A percentile compares a stretch with the other conserved stretches of the same genome.
Evolutionary conservation across 2,797 vertebrate genomes (phyloP).

Genomic region (Etheostoma perlongum): DNA sequence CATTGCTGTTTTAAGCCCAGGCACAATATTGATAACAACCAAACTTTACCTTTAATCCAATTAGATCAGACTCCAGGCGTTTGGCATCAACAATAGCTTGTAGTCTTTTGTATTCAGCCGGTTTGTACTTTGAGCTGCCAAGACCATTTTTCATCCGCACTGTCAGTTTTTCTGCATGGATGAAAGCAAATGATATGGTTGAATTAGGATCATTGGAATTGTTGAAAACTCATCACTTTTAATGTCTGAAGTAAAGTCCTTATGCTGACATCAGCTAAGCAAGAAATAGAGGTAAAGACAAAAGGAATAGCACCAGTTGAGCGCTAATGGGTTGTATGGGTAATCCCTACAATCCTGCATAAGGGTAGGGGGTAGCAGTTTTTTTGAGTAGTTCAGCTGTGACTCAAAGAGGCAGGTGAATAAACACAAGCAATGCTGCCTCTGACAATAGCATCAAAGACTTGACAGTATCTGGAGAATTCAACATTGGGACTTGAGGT

Average conservation of each 20-base stretch:
- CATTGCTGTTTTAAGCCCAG: conserved; percentile 33
- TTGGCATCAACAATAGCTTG: conserved; percentile 86
- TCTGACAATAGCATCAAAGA: conserved; percentile 62
- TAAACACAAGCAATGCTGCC: conserved; percentile 64
- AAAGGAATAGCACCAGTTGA: conserved; percentile 21
- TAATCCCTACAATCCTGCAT: conserved; percentile 8
- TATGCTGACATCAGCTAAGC: conserved; percentile 62
- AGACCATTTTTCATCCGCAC: conserved; percentile 82
- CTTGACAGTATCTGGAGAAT: conserved; percentile 55
- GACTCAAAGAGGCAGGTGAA: conserved; percentile 67
- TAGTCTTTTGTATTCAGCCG: conserved; percentile 87
- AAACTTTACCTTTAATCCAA: conserved; percentile 88
- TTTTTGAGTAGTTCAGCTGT: conserved; percentile 63
- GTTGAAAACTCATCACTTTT: conserved; percentile 55
- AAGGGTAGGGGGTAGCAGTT: conserved; percentile 9
- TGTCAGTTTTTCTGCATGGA: conserved; percentile 84
- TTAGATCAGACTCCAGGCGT: conserved; percentile 83
- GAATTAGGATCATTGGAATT: conserved; percentile 60
- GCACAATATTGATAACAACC: conserved; percentile 27
- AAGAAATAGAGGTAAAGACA: conserved; percentile 41
- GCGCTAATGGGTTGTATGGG: conserved; percentile 29
- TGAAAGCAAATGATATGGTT: conserved; percentile 66
- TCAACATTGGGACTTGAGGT: conserved; percentile 49
- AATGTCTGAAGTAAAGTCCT: conserved; percentile 54
- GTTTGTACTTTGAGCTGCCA: conserved; percentile 86